These are phyloP conservation scores for Drosophila fulvimacula DNA, from an alignment of 2,888 invertebrate species.

Conservation along the genomic window DNA sequence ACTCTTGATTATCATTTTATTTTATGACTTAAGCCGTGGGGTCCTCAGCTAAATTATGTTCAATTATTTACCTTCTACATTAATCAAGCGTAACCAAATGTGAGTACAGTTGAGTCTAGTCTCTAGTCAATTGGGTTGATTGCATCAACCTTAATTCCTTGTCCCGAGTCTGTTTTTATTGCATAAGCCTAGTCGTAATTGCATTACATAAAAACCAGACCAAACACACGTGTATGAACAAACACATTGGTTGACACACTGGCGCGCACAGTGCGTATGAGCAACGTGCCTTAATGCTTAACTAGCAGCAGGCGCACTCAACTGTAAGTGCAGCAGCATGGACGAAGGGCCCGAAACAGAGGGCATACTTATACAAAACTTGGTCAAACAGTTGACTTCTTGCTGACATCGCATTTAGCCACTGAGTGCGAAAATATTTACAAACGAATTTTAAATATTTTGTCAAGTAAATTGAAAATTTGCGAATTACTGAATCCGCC, in stretches of 20 bases:
- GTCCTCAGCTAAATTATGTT: background rate
- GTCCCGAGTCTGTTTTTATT: conserved; percentile 22
- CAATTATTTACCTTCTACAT: background rate
- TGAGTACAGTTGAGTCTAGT: conserved; percentile 5
- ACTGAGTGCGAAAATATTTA: conserved; percentile 29
- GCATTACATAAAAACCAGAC: conserved; percentile 15
- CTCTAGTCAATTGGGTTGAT: conserved; percentile 11
- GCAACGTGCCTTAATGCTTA: conserved; percentile 29
- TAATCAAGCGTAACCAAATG: background rate
- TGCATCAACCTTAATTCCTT: conserved; percentile 14
- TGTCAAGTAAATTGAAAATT: conserved; percentile 39
- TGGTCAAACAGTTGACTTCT: conserved; percentile 37
- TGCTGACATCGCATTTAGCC: conserved; percentile 45
- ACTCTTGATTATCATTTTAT: background rate
- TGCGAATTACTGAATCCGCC: conserved; percentile 19
- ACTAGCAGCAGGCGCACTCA: conserved; percentile 25
- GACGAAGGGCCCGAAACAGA: background rate
- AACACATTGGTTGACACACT: background rate
- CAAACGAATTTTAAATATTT: conserved; percentile 43
- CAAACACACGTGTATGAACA: conserved; percentile 1
- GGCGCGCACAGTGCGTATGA: conserved; percentile 45
- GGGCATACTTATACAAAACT: conserved; percentile 5
- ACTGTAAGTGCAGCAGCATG: background rate
- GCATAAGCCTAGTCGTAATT: conserved; percentile 26
- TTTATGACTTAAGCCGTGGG: background rate